Base-by-base conservation (phyloP, 2,797 vertebrate species). In the Tamandua tetradactyla region DNA sequence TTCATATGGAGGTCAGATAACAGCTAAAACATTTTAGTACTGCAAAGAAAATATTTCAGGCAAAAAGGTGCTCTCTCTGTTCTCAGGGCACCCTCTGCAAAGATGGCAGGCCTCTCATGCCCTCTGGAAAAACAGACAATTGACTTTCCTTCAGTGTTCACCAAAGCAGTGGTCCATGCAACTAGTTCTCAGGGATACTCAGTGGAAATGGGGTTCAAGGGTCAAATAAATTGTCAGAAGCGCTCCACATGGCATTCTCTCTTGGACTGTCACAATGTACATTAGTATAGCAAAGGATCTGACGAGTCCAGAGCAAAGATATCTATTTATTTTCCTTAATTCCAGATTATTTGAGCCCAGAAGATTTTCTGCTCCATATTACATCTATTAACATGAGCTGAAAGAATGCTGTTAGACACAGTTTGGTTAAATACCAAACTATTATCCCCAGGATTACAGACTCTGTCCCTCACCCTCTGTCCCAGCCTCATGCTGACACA, bases 261-360 rank as follows among this genome's bases (percentile, higher is more conserved):
- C 57, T 10, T 4, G 2, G 75, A 71, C 25, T 25, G n/a, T 30
- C 10, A 0, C 9, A 2, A 11, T 1, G 25, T 40, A 13, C 25
- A 14, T 42, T 17, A 44, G 95, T 23, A 4, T 1, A 30, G n/a
- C 22, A 18, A 37, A 59, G 62, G 18, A 6, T 14, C 64, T 13
- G 23, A 61, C 20, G 25, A 37, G 69, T 44, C 47, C 57, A 30
- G 64, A 81, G 82, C 64, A 61, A 49, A 68, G 62, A 15, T 5
- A 66, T 9, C 69, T 7, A 4, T 32, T 47, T 14, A 32, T 17
- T 59, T 85, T 13, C 10, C 18, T 11, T 64, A 57, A 40, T 9
- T 55, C 37, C 20, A 30, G 23, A 55, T 23, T 44, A n/a, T 15
- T 32, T 22, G 30, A 57, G 52, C 18, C 12, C 12, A 64, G 87